Evolutionary conservation across 1,140 invertebrate genomes (phyloP), one percentile per base, ranked within the genome.

Genomic region (Drosophila leontia): DNA sequence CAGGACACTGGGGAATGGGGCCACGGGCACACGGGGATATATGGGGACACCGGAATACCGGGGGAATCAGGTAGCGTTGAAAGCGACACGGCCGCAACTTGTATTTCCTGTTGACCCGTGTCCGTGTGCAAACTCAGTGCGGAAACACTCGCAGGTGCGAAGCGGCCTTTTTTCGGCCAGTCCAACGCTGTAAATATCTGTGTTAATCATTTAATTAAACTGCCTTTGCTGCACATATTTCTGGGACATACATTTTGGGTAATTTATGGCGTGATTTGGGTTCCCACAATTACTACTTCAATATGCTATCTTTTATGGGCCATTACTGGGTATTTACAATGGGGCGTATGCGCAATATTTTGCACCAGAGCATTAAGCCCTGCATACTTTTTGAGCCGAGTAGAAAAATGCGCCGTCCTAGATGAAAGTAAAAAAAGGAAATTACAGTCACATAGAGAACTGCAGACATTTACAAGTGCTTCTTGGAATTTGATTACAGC

Each of bases 161-260:
- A 23, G 39, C n/a, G 23, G 39, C 32, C 32, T 41, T 50, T 72
- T 72, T 60, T 72, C 50, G 42, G n/a, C 35, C 68, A 7, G 23
- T 51, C 55, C 50, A 34, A 61, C 61, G 78, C 75, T 70, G 78
- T 90, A 91, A 87, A 90, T 90, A 82, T 91, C 62, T 62, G 68
- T 87, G 87, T 91, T 91, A 91, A 91, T 91, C 88, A 91, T 91
- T 91, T 91, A 87, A 91, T 91, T 91, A 78, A 87, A 83, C 80
- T 75, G 76, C 77, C 50, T 42, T 79, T 39, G 47, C n/a, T 41
- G 62, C 41, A 39, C 65, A 74, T 37, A 72, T 45, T 70, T 68
- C 37, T 70, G 63, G 67, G 67, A 37, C 67, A 56, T 74, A 68
- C 80, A 78, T 83, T 75, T 75, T 63, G 41, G 68, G 75, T 77